A percentile compares a stretch with the other conserved stretches of the same genome.
phyloP scores from a whole-genome alignment of 2,888 invertebrate genomes.

The Cephus pygmeus region DNA sequence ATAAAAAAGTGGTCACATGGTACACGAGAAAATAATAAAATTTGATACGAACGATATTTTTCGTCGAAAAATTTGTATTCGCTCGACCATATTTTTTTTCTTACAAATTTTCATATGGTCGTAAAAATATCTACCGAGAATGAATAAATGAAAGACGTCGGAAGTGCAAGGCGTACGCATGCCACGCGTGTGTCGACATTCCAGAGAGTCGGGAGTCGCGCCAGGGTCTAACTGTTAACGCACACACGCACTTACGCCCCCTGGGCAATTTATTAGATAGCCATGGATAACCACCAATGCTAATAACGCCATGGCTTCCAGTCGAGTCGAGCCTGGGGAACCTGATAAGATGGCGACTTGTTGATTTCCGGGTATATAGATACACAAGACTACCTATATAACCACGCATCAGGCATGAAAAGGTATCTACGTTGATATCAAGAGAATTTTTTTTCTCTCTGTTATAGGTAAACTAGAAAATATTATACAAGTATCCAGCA shows the following conservation, averaged over 20 bases:
- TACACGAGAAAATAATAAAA: neutral
- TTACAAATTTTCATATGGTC: neutral
- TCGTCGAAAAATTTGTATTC: neutral
- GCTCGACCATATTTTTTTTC: neutral
- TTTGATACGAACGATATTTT: neutral
- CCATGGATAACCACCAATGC: slow-evolving; percentile 59
- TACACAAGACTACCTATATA: neutral
- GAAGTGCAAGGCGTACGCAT: slow-evolving; percentile 5
- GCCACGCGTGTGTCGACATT: slow-evolving; percentile 13
- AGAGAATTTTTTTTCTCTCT: neutral
- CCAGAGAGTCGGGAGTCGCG: slow-evolving; percentile 13
- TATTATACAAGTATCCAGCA: neutral
- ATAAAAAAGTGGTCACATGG: neutral
- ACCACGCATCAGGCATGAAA: neutral
- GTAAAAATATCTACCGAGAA: neutral
- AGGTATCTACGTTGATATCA: neutral
- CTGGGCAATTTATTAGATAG: slow-evolving; percentile 63
- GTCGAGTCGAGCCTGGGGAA: slow-evolving; percentile 19
- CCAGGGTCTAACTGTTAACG: slow-evolving; percentile 55
- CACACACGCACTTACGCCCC: slow-evolving; percentile 52
- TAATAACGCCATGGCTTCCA: slow-evolving; percentile 48
- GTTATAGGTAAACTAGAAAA: slow-evolving; percentile 19
- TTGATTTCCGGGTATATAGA: slow-evolving; percentile 25
- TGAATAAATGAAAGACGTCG: neutral
- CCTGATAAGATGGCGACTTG: slow-evolving; percentile 25